phyloP scores from a whole-genome alignment of 2,797 vertebrate species.

The Tolypeutes matacus region DNA sequence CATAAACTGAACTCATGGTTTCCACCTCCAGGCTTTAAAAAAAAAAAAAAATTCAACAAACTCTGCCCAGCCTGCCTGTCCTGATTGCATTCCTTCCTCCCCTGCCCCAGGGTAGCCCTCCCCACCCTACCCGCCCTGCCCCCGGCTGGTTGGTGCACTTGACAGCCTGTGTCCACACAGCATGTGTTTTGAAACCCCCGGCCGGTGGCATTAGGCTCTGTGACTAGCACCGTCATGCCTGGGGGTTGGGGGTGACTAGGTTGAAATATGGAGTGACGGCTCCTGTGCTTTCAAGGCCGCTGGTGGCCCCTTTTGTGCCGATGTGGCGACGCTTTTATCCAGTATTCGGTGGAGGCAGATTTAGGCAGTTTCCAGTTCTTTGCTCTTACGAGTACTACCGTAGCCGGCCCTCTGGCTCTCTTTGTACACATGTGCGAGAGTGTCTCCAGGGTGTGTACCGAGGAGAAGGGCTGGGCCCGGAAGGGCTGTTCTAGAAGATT shows the following conservation, averaged over 20 bases:
- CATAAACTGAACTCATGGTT: not conserved
- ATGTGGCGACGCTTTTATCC: fast-evolving
- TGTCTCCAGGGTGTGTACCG: not conserved
- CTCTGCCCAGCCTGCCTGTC: not conserved
- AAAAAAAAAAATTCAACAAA: not conserved
- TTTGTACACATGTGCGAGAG: not conserved
- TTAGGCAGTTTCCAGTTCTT: not conserved
- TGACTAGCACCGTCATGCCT: not conserved
- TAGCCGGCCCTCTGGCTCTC: not conserved
- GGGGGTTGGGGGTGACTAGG: not conserved
- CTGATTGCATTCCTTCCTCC: not conserved
- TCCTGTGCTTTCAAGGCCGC: not conserved
- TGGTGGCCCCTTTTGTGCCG: not conserved
- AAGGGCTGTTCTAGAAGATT: not conserved
- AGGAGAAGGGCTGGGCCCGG: too few species aligned
- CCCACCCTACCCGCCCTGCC: not conserved
- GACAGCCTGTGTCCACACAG: not conserved
- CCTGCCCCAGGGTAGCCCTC: not conserved
- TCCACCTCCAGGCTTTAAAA: not conserved
- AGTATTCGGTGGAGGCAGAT: not conserved
- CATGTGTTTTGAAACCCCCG: not conserved
- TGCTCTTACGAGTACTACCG: not conserved
- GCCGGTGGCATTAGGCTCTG: not conserved
- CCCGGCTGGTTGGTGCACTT: not conserved
- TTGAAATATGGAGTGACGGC: fast-evolving